Base-by-base conservation (phyloP, 2,888 invertebrate genomes). In the Aspidiotus destructor region DNA sequence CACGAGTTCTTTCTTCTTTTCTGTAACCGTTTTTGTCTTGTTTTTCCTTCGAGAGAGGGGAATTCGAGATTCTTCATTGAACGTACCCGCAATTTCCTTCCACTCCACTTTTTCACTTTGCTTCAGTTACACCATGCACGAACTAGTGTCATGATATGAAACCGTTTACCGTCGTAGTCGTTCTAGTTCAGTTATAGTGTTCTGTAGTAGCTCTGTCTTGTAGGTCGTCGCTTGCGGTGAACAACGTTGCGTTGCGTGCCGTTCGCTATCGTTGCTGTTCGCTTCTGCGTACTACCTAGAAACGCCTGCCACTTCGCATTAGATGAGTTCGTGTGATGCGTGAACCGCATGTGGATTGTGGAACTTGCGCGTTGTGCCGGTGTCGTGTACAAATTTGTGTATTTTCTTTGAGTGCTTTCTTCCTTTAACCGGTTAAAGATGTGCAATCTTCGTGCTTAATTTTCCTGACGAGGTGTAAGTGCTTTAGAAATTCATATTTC, bases 1-100 rank as follows among this genome's bases (percentile, higher is more conserved):
- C 41, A n/a, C 42, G 40, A 57, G 57, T 63, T 57, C 64, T 65
- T 65, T 65, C n/a, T 42, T 28, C 7, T 42, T 42, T 41, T 55
- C 6, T 48, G 11, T n/a, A 48, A 48, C 48, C 48, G 48, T 48
- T n/a, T 11, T 48, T 11, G 10, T 48, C n/a, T n/a, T 48, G n/a
- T 48, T 48, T 48, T n/a, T 48, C 48, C 48, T 48, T 11, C 28
- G 3, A n/a, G n/a, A 44, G 64, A 57, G 64, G 64, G 64, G 64
- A 65, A 65, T 55, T 64, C 13, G 17, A 40, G 40, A 58, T 58
- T 58, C 13, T 13, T 58, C 58, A 9, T 9, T 28, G 16, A 58
- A 40, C 28, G 28, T 28, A 28, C 28, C 40, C 13, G 13, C 58
- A 28, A 58, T 58, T 58, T 58, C 58, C 58, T 17, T 58, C 55